Percentiles rank a stretch among this genome's conserved stretches.
phyloP scores from a whole-genome alignment of 1,140 invertebrate species.

The Polyergus mexicanus region DNA sequence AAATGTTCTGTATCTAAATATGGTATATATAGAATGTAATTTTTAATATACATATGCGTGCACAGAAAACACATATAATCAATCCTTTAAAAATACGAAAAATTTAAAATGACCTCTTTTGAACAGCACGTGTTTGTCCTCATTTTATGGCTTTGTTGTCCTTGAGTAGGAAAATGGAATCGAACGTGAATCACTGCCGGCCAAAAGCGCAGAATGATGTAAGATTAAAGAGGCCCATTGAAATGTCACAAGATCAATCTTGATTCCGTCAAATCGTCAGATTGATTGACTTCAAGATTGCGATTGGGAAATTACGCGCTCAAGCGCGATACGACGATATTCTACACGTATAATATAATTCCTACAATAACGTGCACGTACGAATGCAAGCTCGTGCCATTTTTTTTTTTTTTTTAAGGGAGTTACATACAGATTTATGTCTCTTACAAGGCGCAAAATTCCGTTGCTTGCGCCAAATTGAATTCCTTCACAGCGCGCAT shows the following conservation, averaged over 20 bases:
- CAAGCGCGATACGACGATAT: not conserved
- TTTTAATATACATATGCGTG: not conserved
- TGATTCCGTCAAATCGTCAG: constrained; percentile 29
- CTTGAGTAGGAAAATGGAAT: not conserved
- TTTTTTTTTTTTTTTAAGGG: not conserved
- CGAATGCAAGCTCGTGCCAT: not conserved
- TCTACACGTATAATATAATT: not conserved
- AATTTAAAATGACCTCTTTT: not conserved
- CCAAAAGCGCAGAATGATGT: constrained; percentile 1
- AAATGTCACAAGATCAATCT: not conserved
- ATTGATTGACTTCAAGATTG: not conserved
- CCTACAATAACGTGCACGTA: not conserved
- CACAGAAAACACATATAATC: not conserved
- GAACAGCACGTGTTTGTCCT: not conserved
- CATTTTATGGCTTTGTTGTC: not conserved
- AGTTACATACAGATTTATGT: constrained; percentile 37
- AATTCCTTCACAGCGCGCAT: not conserved
- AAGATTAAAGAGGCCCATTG: not conserved
- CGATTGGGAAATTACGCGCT: constrained; percentile 12
- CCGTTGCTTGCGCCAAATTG: constrained; percentile 25
- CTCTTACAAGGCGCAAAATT: constrained; percentile 1
- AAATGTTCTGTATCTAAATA: not conserved
- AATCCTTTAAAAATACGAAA: not conserved
- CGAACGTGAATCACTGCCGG: not conserved
- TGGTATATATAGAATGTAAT: not conserved